Evolutionary conservation across 2,888 invertebrate species (phyloP).

Genomic region (Andrena flavipes): DNA sequence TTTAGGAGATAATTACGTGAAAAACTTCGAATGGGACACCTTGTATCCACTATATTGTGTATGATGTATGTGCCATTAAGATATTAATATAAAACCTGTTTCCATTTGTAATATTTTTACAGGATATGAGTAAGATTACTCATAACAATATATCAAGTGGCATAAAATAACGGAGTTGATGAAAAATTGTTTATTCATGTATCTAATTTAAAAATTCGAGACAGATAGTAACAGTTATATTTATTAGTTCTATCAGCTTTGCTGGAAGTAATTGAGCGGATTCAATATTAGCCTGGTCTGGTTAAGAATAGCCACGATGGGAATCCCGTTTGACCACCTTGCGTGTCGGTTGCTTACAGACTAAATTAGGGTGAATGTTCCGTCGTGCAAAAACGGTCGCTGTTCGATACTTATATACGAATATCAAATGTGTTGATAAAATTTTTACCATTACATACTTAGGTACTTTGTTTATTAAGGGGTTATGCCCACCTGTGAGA

Average conservation of each 20-base stretch:
- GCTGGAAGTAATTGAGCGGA: slow-evolving; percentile 68
- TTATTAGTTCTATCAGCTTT: slow-evolving; percentile 55
- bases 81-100: not conserved
- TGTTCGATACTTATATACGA: slow-evolving; percentile 30
- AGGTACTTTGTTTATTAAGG: not conserved
- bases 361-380: slow-evolving; percentile 74
- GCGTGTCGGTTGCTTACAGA: slow-evolving; percentile 63
- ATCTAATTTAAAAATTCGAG: slow-evolving; percentile 13
- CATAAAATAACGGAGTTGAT: not conserved
- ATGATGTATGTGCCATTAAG: too few species aligned
- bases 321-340: slow-evolving; percentile 74
- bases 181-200: slow-evolving; percentile 12
- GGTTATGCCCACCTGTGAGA: too few species aligned
- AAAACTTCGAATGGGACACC: too few species aligned
- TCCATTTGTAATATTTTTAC: not conserved
- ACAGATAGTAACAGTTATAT: slow-evolving; percentile 61
- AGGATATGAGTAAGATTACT: not conserved
- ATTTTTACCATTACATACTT: not conserved
- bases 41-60: too few species aligned
- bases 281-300: slow-evolving; percentile 74
- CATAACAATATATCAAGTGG: not conserved
- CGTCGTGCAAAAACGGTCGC: slow-evolving; percentile 58
- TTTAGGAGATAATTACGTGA: too few species aligned
- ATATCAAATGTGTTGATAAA: not conserved
- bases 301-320: slow-evolving; percentile 72